A percentile compares a stretch with the other conserved stretches of the same genome.
phyloP scores from a whole-genome alignment of 1,140 invertebrate genomes.

The Drosophila seguyi region DNA sequence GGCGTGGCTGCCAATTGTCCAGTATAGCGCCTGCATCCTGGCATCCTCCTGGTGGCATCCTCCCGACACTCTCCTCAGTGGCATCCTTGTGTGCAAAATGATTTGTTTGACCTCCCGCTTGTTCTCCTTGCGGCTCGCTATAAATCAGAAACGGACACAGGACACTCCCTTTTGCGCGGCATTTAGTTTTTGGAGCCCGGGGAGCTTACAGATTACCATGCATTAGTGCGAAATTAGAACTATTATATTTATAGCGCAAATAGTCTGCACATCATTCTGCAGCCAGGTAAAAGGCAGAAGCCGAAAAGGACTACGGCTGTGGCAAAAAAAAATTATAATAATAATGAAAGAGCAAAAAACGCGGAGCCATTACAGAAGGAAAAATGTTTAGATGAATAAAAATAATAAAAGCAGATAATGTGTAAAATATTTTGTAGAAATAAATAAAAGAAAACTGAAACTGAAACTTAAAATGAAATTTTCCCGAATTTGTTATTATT shows the following conservation, averaged over 20 bases:
- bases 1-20: constrained; percentile 53
- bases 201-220: constrained; percentile 28
- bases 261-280: constrained; percentile 44
- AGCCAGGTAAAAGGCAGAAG: constrained; percentile 37
- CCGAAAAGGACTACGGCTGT: neutral
- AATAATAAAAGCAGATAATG: neutral
- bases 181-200: constrained; percentile 25
- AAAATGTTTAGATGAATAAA: neutral
- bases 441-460: neutral
- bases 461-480: no score
- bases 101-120: constrained; percentile 56
- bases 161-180: constrained; percentile 3
- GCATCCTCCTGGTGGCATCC: constrained; percentile 19
- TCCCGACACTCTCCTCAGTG: no score
- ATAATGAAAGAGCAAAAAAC: constrained; percentile 5
- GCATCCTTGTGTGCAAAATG: constrained; percentile 38
- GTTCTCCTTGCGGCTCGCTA: constrained; percentile 35
- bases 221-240: constrained; percentile 59
- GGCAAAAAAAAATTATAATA: constrained; percentile 1
- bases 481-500: no score
- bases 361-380: constrained; percentile 7
- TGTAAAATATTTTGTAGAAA: neutral
- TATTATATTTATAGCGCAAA: constrained; percentile 61
- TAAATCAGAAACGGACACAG: constrained; percentile 46
- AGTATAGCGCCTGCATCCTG: constrained; percentile 18